Percentiles rank a stretch among this genome's conserved stretches.
Evolutionary conservation across 2,797 vertebrate species (phyloP).

Genomic region (Columba guinea): DNA sequence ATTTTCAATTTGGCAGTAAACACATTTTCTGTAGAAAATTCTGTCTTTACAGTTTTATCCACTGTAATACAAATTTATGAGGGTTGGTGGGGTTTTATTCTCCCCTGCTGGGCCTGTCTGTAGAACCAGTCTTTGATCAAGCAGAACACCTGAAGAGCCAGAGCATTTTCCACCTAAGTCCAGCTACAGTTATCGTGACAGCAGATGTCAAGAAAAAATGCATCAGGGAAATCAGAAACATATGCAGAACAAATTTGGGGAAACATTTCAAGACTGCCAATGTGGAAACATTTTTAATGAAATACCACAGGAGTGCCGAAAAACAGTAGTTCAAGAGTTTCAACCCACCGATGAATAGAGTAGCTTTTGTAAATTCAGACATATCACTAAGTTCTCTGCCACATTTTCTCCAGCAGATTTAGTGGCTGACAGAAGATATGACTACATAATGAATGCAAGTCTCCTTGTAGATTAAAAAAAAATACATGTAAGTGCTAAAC

Average conservation of each 20-base stretch:
- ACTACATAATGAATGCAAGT: not conserved
- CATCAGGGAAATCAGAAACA: not conserved
- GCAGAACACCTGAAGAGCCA: not conserved
- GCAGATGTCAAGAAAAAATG: conserved; percentile 9
- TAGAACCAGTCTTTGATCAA: not conserved
- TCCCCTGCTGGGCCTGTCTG: not conserved
- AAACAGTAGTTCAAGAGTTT: not conserved
- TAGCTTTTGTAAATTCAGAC: not conserved
- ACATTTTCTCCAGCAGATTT: not conserved
- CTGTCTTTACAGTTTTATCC: not conserved
- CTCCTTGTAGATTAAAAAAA: not conserved
- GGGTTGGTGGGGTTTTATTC: accelerated
- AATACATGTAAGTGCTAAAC: not conserved
- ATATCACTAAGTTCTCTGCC: not conserved
- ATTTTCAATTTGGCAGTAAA: not conserved
- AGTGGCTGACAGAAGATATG: not conserved
- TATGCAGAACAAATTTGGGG: not conserved
- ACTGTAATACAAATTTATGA: not conserved
- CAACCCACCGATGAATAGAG: not conserved
- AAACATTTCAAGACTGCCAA: not conserved
- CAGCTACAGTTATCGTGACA: not conserved
- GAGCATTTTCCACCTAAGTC: not conserved
- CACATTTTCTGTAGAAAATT: not conserved
- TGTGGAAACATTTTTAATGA: not conserved
- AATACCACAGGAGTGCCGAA: not conserved